These are phyloP conservation scores for Bucco capensis DNA, from an alignment of 2,113 vertebrate genomes.

Conservation along the genomic window DNA sequence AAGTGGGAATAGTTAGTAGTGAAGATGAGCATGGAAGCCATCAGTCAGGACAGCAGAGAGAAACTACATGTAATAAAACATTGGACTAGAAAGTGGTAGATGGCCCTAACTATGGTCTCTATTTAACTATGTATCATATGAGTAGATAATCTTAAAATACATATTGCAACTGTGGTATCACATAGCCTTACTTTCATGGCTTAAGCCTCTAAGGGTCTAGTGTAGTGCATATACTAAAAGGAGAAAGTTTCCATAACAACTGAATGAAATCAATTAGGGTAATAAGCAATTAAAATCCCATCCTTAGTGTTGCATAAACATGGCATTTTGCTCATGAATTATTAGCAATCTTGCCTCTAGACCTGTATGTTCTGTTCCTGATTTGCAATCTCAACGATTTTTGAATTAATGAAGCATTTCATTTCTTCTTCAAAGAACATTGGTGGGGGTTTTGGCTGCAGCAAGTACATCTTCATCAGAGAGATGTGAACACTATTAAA, in stretches of 20 bases:
- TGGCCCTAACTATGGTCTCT: background rate
- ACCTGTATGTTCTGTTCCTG: constrained; percentile 23
- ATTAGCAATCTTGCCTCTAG: constrained; percentile 10
- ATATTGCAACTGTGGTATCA: background rate
- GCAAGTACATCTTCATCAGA: background rate
- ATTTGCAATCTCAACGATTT: constrained; percentile 29
- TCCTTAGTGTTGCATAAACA: constrained; percentile 55
- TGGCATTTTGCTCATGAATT: constrained; percentile 13
- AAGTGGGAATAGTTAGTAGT: accelerated
- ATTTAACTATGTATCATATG: accelerated
- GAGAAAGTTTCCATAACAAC: constrained; percentile 56
- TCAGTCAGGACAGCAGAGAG: background rate
- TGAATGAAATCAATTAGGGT: constrained; percentile 41
- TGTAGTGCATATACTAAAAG: background rate
- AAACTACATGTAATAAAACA: background rate
- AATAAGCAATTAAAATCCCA: constrained; percentile 64
- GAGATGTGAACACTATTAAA: background rate
- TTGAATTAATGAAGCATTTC: constrained; percentile 34
- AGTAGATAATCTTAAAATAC: background rate
- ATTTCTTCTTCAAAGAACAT: constrained; percentile 16
- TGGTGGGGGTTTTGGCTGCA: background rate
- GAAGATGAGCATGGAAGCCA: background rate
- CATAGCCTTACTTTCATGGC: background rate
- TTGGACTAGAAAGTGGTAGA: background rate
- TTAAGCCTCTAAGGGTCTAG: background rate